Conservation (phyloP, 2,888 invertebrate genomes). For the Catocala nupta region DNA sequence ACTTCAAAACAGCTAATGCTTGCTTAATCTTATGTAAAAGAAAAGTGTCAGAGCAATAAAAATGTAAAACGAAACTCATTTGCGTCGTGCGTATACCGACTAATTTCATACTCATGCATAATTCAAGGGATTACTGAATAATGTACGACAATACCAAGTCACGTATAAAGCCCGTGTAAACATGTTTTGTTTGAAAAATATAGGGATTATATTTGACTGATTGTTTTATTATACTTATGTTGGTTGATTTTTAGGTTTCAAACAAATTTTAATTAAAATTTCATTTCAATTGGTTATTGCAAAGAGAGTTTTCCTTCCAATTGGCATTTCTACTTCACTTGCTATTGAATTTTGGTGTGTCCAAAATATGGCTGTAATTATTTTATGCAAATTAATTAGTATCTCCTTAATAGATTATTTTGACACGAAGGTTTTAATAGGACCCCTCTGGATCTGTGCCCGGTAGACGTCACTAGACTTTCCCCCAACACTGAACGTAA, state of each 20-base stretch:
- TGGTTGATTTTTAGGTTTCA: slow-evolving; percentile 6
- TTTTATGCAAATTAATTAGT: no score
- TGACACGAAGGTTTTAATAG: no score
- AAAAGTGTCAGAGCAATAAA: slow-evolving; percentile 61
- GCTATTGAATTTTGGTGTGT: no score
- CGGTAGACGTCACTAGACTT: no score
- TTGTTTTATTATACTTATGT: slow-evolving; percentile 30
- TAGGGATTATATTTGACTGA: slow-evolving; percentile 28
- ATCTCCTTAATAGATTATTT: no score
- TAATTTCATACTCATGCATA: slow-evolving; percentile 70
- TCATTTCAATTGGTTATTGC: no score
- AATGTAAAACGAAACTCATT: slow-evolving; percentile 65
- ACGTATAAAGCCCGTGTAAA: slow-evolving; percentile 51
- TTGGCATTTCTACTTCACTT: no score
- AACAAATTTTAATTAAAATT: no score
- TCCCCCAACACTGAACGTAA: no score
- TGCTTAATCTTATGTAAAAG: slow-evolving; percentile 45
- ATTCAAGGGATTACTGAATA: slow-evolving; percentile 67
- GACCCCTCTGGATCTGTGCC: no score
- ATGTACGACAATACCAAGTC: slow-evolving; percentile 61
- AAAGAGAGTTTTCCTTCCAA: no score
- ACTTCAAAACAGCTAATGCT: slow-evolving; percentile 14
- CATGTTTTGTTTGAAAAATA: slow-evolving; percentile 44
- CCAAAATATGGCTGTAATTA: no score
- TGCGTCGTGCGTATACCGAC: slow-evolving; percentile 43